These are phyloP conservation scores for Sebastes taczanowskii DNA, from an alignment of 2,797 vertebrate species.

Conservation along the genomic window DNA sequence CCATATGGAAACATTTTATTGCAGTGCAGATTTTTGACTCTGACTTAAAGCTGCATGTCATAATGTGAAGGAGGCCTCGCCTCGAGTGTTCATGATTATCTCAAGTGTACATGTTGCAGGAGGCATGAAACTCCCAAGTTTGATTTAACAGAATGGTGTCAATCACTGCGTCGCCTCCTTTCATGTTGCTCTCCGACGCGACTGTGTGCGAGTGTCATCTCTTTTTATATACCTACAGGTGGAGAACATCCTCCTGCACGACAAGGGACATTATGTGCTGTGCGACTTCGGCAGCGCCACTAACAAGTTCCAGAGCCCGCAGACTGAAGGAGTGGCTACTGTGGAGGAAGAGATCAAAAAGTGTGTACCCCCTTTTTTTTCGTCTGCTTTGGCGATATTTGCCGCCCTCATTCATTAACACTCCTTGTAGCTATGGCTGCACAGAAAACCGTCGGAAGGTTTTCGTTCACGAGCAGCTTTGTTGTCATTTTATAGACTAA, in stretches of 20 bases:
- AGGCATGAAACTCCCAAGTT: background rate
- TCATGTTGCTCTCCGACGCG: background rate
- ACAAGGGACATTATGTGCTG: slow-evolving; percentile 96
- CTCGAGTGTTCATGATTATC: background rate
- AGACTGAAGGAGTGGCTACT: slow-evolving; percentile 89
- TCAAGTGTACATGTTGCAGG: background rate
- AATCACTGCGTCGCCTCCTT: background rate
- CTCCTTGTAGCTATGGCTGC: background rate
- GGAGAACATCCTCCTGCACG: slow-evolving; percentile 97
- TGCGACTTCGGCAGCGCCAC: slow-evolving; percentile 99
- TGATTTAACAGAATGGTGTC: background rate
- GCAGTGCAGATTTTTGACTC: background rate
- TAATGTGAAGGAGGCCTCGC: background rate
- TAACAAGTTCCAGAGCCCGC: slow-evolving; percentile 96
- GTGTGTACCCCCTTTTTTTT: slow-evolving; percentile 77
- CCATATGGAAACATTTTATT: slow-evolving; percentile 3
- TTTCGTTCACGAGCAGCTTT: background rate
- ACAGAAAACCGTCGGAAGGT: background rate
- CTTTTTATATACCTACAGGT: slow-evolving; percentile 80
- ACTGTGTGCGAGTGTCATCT: background rate
- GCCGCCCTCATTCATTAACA: background rate
- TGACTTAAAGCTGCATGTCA: background rate
- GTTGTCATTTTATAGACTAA: background rate
- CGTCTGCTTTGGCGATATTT: background rate
- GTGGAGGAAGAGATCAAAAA: slow-evolving; percentile 99